Evolutionary conservation across 2,888 invertebrate genomes (phyloP).

Genomic region (Hypsopygia costalis): DNA sequence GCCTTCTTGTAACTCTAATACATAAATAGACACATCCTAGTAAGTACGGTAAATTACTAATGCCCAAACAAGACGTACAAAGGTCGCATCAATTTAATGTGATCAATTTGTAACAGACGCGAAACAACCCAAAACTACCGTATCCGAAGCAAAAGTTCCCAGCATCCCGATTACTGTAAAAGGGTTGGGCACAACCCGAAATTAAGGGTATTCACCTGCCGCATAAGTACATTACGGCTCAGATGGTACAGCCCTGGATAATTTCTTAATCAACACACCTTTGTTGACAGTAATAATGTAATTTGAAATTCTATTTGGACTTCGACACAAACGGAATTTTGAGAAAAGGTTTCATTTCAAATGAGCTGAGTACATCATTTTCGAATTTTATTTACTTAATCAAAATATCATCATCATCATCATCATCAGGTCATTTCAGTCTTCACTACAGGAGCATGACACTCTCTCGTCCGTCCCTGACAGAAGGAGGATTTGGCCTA

Average conservation of each 20-base stretch:
- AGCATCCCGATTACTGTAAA: slow-evolving; percentile 19
- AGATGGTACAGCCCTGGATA: slow-evolving; percentile 39
- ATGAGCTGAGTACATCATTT: too few relatives aligned
- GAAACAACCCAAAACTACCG: slow-evolving; percentile 17
- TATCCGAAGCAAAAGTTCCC: slow-evolving; percentile 21
- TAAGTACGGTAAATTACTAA: not conserved
- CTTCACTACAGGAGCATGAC: too few relatives aligned
- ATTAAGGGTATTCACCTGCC: slow-evolving; percentile 21
- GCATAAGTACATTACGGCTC: slow-evolving; percentile 29
- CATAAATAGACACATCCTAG: not conserved
- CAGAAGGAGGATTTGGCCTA: too few relatives aligned
- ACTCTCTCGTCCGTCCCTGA: too few relatives aligned
- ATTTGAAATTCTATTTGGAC: slow-evolving; percentile 58
- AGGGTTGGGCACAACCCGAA: slow-evolving; percentile 30
- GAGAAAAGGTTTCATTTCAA: not conserved
- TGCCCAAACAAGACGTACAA: not conserved
- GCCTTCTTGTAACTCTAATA: too few relatives aligned
- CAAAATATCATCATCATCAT: too few relatives aligned
- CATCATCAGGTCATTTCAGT: too few relatives aligned
- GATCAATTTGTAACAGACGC: slow-evolving; percentile 10
- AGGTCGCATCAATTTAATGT: not conserved
- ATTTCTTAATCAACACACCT: slow-evolving; percentile 65
- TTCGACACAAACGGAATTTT: slow-evolving; percentile 10
- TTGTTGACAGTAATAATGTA: slow-evolving; percentile 62
- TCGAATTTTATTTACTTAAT: too few relatives aligned